phyloP scores from a whole-genome alignment of 2,797 vertebrate species.

The Leucoraja ocellata region DNA sequence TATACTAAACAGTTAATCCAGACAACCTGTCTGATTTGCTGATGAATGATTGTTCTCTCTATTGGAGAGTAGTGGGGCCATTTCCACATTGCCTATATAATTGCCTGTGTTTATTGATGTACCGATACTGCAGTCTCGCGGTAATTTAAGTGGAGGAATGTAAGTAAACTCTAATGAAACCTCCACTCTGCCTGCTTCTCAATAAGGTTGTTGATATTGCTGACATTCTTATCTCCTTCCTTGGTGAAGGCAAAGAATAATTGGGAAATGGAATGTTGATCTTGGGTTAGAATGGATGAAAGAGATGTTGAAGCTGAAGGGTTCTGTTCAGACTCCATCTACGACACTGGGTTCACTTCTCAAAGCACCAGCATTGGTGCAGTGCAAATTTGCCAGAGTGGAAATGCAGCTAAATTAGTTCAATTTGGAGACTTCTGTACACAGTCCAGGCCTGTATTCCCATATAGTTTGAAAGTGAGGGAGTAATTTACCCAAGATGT shows the following conservation, averaged over 20 bases:
- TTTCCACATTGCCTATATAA: neutral
- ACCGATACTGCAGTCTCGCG: neutral
- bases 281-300: neutral
- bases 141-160: neutral
- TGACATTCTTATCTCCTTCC: neutral
- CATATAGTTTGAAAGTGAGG: neutral
- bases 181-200: neutral
- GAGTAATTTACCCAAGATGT: neutral
- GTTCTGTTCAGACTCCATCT: neutral
- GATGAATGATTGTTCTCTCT: neutral
- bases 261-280: neutral
- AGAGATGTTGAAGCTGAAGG: neutral
- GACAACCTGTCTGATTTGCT: neutral
- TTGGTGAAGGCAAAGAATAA: neutral
- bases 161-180: neutral
- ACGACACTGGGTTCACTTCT: neutral
- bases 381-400: neutral
- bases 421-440: neutral
- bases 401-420: neutral
- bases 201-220: neutral
- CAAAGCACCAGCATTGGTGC: neutral
- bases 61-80: neutral
- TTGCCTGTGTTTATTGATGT: neutral
- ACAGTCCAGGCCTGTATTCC: neutral
- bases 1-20: neutral